Evolutionary conservation across 2,888 invertebrate genomes (phyloP), one percentile per base, ranked within the genome.

Genomic region (Pediacus dermestoides): DNA sequence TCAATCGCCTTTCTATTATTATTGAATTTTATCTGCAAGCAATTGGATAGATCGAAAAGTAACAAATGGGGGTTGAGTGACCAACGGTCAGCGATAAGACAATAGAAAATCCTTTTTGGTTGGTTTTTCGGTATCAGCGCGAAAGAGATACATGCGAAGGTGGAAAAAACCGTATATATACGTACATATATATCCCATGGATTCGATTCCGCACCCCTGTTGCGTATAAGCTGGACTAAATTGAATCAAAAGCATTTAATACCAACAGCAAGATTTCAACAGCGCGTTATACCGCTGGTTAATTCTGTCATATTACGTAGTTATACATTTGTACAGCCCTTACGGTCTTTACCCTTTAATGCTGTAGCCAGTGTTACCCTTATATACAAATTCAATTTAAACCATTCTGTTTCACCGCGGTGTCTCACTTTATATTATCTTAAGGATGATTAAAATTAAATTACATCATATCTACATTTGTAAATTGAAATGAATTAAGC

Each of bases 211-310:
- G 21, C 21, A 52, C 57, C 58, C 55, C 55, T 58, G 57, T 56
- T 55, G 57, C 56, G 50, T 53, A 46, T 61, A 63, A 64, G 58
- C 64, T 60, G 55, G 51, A 55, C 56, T 53, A 60, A 64, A 62
- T 64, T 64, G 62, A 64, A 62, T 63, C 58, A 59, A 57, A 63
- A 64, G 57, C 61, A 50, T 59, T 60, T 63, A 63, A 63, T 62
- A 44, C 62, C 53, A 44, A 50, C 48, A 57, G 53, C 53, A 58
- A 60, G 60, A 60, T 59, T 59, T 53, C 52, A 51, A 46, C 44
- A 50, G 52, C 51, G 55, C 53, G 50, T 52, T 53, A 53, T 37
- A 39, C 49, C 49, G 44, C 39, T 48, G 55, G 56, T 58, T 59
- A 60, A 58, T 59, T 42, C 59, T 50, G 43, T 54, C 50, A 60